These are phyloP conservation scores for Otolemur garnettii DNA, from an alignment of 2,113 vertebrate species.

Conservation along the genomic window DNA sequence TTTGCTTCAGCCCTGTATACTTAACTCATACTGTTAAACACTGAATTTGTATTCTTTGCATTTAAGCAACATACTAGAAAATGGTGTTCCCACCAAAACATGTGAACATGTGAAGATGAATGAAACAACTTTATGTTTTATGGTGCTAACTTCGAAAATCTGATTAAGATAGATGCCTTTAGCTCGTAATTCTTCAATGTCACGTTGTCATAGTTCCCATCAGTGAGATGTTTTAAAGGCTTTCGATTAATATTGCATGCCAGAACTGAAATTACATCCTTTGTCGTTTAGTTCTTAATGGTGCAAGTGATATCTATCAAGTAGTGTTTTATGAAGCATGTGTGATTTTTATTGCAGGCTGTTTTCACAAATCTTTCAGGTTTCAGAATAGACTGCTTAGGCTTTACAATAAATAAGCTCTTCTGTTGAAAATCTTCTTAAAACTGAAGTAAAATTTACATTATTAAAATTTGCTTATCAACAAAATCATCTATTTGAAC, in stretches of 20 bases:
- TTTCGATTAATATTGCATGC: conserved; percentile 96
- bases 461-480: conserved; percentile 66
- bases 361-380: conserved; percentile 91
- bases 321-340: conserved; percentile 91
- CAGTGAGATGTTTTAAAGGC: conserved; percentile 93
- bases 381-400: conserved; percentile 84
- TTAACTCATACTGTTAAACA: conserved; percentile 33
- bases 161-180: conserved; percentile 94
- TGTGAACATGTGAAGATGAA: conserved; percentile 89
- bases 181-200: conserved; percentile 94
- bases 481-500: conserved; percentile 54
- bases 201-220: conserved; percentile 94
- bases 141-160: conserved; percentile 92
- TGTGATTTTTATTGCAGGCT: conserved; percentile 90
- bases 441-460: conserved; percentile 67
- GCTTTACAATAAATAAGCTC: conserved; percentile 86
- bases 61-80: conserved; percentile 83
- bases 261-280: conserved; percentile 93
- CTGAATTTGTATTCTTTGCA: conserved; percentile 64
- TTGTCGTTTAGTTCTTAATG: conserved; percentile 94
- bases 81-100: conserved; percentile 80
- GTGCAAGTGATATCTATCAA: conserved; percentile 94
- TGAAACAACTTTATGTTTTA: conserved; percentile 92
- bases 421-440: conserved; percentile 80
- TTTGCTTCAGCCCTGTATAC: background rate